These are phyloP conservation scores for Engraulis encrasicolus DNA, from an alignment of 2,113 vertebrate genomes.

Conservation along the genomic window DNA sequence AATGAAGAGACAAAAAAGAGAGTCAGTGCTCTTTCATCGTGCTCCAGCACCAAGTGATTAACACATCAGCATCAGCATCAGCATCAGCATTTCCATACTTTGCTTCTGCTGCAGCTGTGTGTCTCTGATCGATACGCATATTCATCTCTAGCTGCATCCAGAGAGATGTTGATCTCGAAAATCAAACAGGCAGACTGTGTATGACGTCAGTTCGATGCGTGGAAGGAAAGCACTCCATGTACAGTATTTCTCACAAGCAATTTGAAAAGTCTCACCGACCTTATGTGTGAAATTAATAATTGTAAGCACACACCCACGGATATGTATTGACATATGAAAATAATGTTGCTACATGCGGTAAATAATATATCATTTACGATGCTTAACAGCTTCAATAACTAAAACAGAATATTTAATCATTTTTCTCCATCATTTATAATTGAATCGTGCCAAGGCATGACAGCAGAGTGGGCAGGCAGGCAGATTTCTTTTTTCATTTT, in stretches of 20 bases:
- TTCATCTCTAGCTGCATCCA: background rate
- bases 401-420: background rate
- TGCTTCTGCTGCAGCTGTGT: background rate
- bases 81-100: conserved; percentile 4
- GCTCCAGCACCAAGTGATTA: background rate
- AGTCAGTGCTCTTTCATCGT: background rate
- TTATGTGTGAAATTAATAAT: background rate
- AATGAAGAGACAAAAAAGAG: background rate
- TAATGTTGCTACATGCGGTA: background rate
- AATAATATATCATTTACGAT: background rate
- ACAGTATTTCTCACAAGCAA: background rate
- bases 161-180: background rate
- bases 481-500: background rate
- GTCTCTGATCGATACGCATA: background rate
- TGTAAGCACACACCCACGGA: background rate
- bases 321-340: background rate
- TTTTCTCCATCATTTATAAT: background rate
- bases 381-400: background rate
- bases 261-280: background rate
- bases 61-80: too few species aligned
- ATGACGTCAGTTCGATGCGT: background rate
- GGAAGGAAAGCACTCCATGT: background rate
- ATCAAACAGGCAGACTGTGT: background rate
- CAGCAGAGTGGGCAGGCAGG: background rate
- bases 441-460: background rate